Conservation (phyloP, 2,797 vertebrate species). For the Gymnoscopelus braueri region DNA sequence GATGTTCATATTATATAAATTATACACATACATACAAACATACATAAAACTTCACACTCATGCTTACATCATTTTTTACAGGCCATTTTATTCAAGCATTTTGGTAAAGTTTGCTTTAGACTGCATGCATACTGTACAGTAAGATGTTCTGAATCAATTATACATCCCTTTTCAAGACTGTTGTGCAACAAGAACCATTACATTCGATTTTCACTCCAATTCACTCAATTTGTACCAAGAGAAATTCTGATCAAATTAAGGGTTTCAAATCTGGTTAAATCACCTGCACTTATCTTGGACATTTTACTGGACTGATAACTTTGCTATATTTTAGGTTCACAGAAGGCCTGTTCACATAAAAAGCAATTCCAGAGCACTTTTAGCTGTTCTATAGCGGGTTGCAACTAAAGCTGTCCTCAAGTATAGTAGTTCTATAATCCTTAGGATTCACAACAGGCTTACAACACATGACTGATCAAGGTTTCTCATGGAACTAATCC, state of each 20-base stretch:
- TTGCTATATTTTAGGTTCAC: not conserved
- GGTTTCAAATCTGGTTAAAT: conserved; percentile 3
- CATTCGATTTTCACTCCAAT: conserved; percentile 31
- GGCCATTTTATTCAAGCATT: not conserved
- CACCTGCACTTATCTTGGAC: not conserved
- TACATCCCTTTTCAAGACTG: not conserved
- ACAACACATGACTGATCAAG: conserved; percentile 14
- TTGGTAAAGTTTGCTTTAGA: not conserved
- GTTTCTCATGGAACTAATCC: not conserved
- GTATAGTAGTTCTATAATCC: not conserved
- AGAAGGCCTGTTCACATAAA: conserved; percentile 7
- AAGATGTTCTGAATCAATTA: not conserved
- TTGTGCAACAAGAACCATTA: not conserved
- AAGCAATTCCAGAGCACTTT: conserved; percentile 1
- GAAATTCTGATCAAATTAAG: conserved; percentile 23
- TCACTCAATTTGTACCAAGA: not conserved
- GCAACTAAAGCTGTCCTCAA: conserved; percentile 8
- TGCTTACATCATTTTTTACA: not conserved
- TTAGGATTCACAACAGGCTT: conserved; percentile 10
- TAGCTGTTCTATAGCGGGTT: not conserved
- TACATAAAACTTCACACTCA: not conserved
- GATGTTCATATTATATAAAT: not conserved
- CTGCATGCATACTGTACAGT: conserved; percentile 15
- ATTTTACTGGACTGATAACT: not conserved
- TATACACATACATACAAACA: too few relatives aligned